These are phyloP conservation scores for Miltochrista miniata DNA, from an alignment of 2,888 invertebrate species.

Conservation along the genomic window DNA sequence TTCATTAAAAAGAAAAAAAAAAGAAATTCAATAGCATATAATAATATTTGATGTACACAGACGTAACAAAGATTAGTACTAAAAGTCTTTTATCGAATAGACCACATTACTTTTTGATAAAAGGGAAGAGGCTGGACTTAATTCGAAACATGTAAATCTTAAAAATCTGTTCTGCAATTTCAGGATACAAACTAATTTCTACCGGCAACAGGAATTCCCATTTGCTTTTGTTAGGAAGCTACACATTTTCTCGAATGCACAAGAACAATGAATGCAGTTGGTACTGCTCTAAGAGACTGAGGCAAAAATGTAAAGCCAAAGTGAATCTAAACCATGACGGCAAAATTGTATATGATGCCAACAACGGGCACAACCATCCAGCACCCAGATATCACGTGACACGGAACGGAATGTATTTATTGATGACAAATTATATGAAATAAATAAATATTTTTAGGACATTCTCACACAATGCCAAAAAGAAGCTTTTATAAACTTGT, in stretches of 20 bases:
- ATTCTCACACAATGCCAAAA: too few relatives aligned
- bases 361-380: constrained; percentile 25
- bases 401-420: constrained; percentile 21
- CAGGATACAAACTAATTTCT: constrained; percentile 32
- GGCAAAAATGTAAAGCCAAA: constrained; percentile 39
- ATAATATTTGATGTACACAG: too few relatives aligned
- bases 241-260: constrained; percentile 40
- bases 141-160: not conserved
- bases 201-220: constrained; percentile 26
- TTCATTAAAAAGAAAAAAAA: too few relatives aligned
- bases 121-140: too few relatives aligned
- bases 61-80: too few relatives aligned
- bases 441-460: not conserved
- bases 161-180: not conserved
- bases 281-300: constrained; percentile 41
- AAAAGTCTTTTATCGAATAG: too few relatives aligned
- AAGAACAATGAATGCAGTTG: constrained; percentile 24
- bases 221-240: constrained; percentile 32
- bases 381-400: constrained; percentile 29
- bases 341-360: constrained; percentile 1
- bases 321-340: constrained; percentile 29
- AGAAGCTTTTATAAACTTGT: too few relatives aligned
- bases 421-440: too few relatives aligned
- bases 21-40: too few relatives aligned
- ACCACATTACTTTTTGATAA: too few relatives aligned